Evolutionary conservation across 2,888 invertebrate genomes (phyloP).

Genomic region (Hymenopus coronatus): DNA sequence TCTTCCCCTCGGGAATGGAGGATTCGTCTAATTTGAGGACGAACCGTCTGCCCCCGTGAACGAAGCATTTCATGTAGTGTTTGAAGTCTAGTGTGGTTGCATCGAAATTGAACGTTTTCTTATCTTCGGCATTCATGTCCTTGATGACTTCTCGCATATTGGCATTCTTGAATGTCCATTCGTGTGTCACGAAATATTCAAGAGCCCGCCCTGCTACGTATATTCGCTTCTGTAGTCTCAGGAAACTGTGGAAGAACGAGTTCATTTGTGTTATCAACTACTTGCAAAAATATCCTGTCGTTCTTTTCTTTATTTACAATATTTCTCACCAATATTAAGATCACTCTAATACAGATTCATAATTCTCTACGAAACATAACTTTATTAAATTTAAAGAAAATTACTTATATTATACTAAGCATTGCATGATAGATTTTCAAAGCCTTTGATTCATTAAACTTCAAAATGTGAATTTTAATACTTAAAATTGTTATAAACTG

Average conservation of each 20-base stretch:
- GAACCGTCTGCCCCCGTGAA: slow-evolving; percentile 49
- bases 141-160: slow-evolving; percentile 42
- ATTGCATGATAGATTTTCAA: too few relatives aligned
- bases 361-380: too few relatives aligned
- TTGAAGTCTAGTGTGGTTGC: slow-evolving; percentile 40
- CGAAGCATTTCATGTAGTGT: slow-evolving; percentile 50
- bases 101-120: slow-evolving; percentile 48
- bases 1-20: slow-evolving; percentile 42
- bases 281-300: too few relatives aligned
- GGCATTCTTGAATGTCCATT: slow-evolving; percentile 47
- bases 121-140: slow-evolving; percentile 39
- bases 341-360: too few relatives aligned
- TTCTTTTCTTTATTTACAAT: too few relatives aligned
- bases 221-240: slow-evolving; percentile 49
- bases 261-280: too few relatives aligned
- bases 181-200: slow-evolving; percentile 51
- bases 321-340: too few relatives aligned
- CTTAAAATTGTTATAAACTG: too few relatives aligned
- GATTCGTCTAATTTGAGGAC: slow-evolving; percentile 48
- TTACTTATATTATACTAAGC: too few relatives aligned
- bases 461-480: too few relatives aligned
- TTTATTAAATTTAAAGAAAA: too few relatives aligned
- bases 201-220: slow-evolving; percentile 48
- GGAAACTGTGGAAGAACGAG: slow-evolving; percentile 44
- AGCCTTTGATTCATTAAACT: too few relatives aligned